Conservation (phyloP, 53 echinoderm and acorn worm species). For the Holothuria scabra region DNA sequence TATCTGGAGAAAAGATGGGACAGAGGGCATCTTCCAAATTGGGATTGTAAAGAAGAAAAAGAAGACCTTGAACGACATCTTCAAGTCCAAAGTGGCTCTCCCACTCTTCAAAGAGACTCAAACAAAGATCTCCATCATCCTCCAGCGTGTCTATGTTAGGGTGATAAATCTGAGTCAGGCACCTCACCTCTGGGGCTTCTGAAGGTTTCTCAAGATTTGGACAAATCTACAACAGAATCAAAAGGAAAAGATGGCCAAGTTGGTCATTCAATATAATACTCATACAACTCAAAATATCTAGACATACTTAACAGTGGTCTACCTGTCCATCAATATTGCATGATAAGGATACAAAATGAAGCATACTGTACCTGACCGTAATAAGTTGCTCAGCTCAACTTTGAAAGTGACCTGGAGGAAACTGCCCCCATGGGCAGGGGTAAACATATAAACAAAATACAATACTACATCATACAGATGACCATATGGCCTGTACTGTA, state of each 20-base stretch:
- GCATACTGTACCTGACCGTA: too few species aligned
- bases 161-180: slow-evolving; percentile 79
- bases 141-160: slow-evolving; percentile 87
- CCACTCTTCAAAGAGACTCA: slow-evolving; percentile 83
- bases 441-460: too few species aligned
- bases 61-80: slow-evolving; percentile 79
- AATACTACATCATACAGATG: too few species aligned
- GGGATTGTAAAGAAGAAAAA: slow-evolving; percentile 86
- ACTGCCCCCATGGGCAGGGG: too few species aligned
- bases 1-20: slow-evolving; percentile 50
- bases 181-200: slow-evolving; percentile 60
- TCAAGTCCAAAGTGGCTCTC: slow-evolving; percentile 52
- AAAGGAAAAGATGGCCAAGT: neutral
- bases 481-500: too few species aligned
- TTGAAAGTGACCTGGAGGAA: too few species aligned
- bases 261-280: neutral
- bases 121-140: slow-evolving; percentile 79
- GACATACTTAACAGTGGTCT: too few species aligned
- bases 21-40: slow-evolving; percentile 75
- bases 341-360: too few species aligned
- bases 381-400: too few species aligned
- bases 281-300: too few species aligned
- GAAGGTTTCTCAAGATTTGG: slow-evolving; percentile 19
- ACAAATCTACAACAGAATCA: too few species aligned
- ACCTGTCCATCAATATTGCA: too few species aligned